phyloP scores from a whole-genome alignment of 1,140 invertebrate species.

The Hyles euphorbiae region DNA sequence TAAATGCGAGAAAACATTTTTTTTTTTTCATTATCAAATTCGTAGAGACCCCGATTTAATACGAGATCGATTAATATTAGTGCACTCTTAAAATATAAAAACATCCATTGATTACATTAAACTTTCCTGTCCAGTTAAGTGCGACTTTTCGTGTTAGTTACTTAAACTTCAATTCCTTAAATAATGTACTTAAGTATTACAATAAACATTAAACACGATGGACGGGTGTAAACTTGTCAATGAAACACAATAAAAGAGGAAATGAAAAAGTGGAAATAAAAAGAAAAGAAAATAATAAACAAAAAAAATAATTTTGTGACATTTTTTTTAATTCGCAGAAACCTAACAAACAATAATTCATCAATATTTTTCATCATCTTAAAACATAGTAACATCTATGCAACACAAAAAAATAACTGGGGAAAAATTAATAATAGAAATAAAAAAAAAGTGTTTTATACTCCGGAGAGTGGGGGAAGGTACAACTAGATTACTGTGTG shows the following conservation, averaged over 20 bases:
- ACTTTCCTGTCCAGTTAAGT: constrained; percentile 48
- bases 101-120: constrained; percentile 56
- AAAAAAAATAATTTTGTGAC: constrained; percentile 69
- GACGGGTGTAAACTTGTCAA: constrained; percentile 73
- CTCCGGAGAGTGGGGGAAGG: constrained; percentile 73
- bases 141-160: constrained; percentile 49
- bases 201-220: constrained; percentile 72
- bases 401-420: constrained; percentile 75
- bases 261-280: constrained; percentile 37
- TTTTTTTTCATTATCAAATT: constrained; percentile 57
- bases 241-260: constrained; percentile 37
- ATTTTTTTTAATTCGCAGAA: constrained; percentile 76
- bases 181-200: constrained; percentile 66
- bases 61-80: constrained; percentile 34
- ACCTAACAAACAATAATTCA: constrained; percentile 77
- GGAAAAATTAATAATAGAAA: constrained; percentile 72
- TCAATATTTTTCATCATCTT: constrained; percentile 66
- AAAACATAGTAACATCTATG: constrained; percentile 77
- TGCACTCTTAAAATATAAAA: constrained; percentile 59
- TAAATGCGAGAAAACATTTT: constrained; percentile 50
- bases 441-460: constrained; percentile 68
- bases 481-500: constrained; percentile 68
- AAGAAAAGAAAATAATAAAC: constrained; percentile 57
- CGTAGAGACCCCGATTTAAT: constrained; percentile 44
- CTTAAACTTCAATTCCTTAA: constrained; percentile 65